Evolutionary conservation across 1,140 invertebrate species (phyloP).

Genomic region (Cotesia chilonis): DNA sequence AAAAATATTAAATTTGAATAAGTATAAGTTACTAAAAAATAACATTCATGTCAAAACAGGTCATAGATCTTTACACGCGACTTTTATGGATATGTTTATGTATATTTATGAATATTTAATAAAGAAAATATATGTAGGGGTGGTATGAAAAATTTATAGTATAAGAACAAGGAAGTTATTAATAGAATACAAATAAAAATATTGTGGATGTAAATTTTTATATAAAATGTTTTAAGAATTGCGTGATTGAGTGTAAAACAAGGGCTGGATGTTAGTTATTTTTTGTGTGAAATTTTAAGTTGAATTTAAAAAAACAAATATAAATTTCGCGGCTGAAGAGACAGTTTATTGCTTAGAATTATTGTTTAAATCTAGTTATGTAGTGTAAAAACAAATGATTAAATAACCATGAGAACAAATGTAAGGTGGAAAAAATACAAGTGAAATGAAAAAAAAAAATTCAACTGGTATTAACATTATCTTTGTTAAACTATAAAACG

Average conservation of each 20-base stretch:
- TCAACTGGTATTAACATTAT: slow-evolving; percentile 5
- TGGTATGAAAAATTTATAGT: not conserved
- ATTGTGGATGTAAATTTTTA: no score
- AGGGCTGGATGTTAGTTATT: no score
- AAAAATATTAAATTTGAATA: not conserved
- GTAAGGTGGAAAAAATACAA: not conserved
- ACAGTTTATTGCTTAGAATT: no score
- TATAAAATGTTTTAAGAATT: no score
- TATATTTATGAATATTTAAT: not conserved
- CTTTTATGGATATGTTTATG: no score
- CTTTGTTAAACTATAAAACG: slow-evolving; percentile 14
- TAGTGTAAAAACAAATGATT: no score
- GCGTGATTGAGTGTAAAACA: no score
- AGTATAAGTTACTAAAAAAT: not conserved
- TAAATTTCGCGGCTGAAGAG: no score
- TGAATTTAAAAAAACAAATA: no score
- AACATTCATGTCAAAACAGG: not conserved
- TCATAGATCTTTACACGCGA: slow-evolving; percentile 27
- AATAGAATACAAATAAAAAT: not conserved
- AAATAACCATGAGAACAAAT: no score
- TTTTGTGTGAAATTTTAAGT: no score
- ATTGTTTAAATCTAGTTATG: no score
- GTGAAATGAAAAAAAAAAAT: slow-evolving; percentile 20
- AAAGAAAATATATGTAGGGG: not conserved
- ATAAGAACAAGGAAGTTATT: slow-evolving; percentile 8